Evolutionary conservation across 2,113 vertebrate genomes (phyloP), one percentile per base, ranked within the genome.

Genomic region (Boleophthalmus pectinirostris): DNA sequence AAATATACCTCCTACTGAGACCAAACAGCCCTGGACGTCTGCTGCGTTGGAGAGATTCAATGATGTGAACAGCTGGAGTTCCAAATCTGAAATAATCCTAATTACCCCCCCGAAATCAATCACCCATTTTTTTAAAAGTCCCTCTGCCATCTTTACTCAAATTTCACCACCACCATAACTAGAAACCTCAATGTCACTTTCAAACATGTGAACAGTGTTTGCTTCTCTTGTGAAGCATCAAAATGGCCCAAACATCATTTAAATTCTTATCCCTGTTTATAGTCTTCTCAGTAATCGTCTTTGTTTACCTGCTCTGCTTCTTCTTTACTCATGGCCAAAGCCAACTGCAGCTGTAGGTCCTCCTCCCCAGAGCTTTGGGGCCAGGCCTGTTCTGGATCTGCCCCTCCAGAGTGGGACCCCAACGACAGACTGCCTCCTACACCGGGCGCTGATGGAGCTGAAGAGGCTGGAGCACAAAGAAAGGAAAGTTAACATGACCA

Each of bases 311-410:
- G 96, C 87, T 97, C 95, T 0, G 96, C 96, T 85, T 97, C 96
- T 87, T 97, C 96, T 90, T 97, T 97, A 89, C 96, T 97, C 96
- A 97, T 97, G 77, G 96, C 96, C 84, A 97, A 80, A 65, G 96
- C 96, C 81, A 97, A 78, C 92, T 97, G 96, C 16, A 97, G 92
- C 90, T 97, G 96, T 64, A 97, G 89, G 80, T 97, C 96, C 80
- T 97, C 96, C 75, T 97, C 96, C 46, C 96, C 96, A 0, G 95
- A 94, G 92, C 96, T 97, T 89, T 97, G 96, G 0, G 96, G 96
- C 96, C 96, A 97, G 0, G 96, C 96, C 87, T 97, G 96, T 68
- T 97, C 96, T 0, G 94, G 90, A 77, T 96, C 96, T 0, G 94
- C 84, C 0, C 93, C 92, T 56, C 89, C 86, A 49, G 92, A 89